These are phyloP conservation scores for Panagrolaimus sp. DNA, from an alignment of 1,140 invertebrate species.

Conservation along the genomic window DNA sequence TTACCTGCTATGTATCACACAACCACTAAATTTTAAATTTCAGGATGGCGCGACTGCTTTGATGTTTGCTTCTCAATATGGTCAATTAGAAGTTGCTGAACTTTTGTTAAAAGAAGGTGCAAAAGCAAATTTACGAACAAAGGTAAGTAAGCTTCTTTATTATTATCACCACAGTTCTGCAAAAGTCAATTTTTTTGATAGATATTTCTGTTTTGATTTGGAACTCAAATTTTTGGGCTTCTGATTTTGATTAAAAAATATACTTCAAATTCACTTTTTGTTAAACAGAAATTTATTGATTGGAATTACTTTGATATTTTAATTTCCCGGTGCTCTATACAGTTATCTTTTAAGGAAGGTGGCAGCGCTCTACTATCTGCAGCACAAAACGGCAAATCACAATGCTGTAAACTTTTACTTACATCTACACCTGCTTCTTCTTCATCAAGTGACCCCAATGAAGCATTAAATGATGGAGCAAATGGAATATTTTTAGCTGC, in stretches of 20 bases:
- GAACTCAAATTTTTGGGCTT: no score
- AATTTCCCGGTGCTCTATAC: neutral
- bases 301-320: no score
- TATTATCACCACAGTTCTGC: no score
- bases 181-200: no score
- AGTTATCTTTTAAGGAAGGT: neutral
- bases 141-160: constrained; percentile 64
- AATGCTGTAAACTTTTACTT: neutral
- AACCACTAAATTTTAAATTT: constrained; percentile 35
- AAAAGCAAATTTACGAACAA: constrained; percentile 72
- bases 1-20: no score
- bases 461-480: neutral
- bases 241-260: no score
- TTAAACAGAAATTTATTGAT: no score
- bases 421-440: neutral
- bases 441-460: neutral
- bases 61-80: constrained; percentile 84
- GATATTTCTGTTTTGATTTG: no score
- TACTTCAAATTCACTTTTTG: no score
- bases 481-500: neutral
- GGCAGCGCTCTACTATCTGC: neutral
- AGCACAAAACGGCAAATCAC: neutral
- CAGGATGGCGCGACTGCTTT: constrained; percentile 82
- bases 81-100: constrained; percentile 74
- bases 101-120: constrained; percentile 72